Base-by-base conservation (phyloP, 2,797 vertebrate genomes). In the Lepilemur ruficaudatus region DNA sequence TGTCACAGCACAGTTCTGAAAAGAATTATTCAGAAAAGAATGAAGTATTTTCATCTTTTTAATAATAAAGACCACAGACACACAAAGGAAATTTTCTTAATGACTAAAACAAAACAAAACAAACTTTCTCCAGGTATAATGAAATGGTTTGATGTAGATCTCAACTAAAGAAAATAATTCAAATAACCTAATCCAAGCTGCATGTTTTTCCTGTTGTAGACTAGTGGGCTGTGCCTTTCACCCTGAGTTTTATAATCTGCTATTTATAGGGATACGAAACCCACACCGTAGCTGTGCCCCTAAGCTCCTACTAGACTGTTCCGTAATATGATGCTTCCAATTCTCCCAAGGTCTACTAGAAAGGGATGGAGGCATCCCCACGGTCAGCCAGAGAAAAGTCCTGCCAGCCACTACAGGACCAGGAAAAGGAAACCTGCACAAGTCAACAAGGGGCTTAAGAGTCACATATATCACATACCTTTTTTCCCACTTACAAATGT, bases 11-110 rank as follows among this genome's bases (percentile, higher is more conserved):
- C 5, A 89, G 61, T 90, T 35, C 57, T 82, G 50, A 7, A 92
- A 69, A 92, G 43, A 95, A 87, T 80, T 93, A 90, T 18, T 94
- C 48, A 69, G 38, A 95, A 84, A 72, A 69, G 43, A 38, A 82
- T 11, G 5, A 84, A 73, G 13, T 35, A 85, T 52, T 87, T 87
- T 78, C 41, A 96, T 65, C 59, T 81, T 94, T 94, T 90, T 65
- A 96, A 55, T 43, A 93, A 94, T 95, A 92, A 96, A 96, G 81
- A 94, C 61, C 48, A 84, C 0, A 94, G 59, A 82, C 11, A 83
- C 35, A 93, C 14, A 95, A 81, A 93, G 25, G 32, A 92, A 85
- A 38, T 95, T 95, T 87, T 87, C 80, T 85, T 61, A 84, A 72
- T 41, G 50, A 92, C 69, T 89, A 70, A 91, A 97, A 93, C 72